phyloP scores from a whole-genome alignment of 2,113 vertebrate species.

The Gracilinanus agilis region DNA sequence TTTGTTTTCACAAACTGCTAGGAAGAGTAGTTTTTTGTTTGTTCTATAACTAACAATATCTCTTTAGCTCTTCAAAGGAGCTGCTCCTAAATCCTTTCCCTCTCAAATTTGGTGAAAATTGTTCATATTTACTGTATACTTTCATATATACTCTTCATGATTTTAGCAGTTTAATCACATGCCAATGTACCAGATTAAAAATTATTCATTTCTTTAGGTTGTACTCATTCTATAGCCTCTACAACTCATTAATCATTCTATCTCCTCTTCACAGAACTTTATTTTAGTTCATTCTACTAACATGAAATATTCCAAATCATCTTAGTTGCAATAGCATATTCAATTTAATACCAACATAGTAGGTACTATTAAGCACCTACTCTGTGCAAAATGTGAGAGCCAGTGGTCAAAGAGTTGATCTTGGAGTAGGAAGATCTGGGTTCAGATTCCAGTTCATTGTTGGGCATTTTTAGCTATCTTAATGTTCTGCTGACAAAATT shows the following conservation, averaged over 20 bases:
- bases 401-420: not conserved
- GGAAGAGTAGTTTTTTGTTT: not conserved
- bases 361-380: not conserved
- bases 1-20: not conserved
- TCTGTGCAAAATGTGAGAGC: not conserved
- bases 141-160: not conserved
- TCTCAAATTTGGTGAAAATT: not conserved
- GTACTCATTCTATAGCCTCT: not conserved
- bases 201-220: not conserved
- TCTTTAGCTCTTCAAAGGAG: not conserved
- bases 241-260: not conserved
- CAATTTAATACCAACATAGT: not conserved
- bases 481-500: not conserved
- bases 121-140: not conserved
- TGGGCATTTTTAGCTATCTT: not conserved
- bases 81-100: not conserved
- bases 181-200: not conserved
- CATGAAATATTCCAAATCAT: not conserved
- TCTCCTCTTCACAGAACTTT: not conserved
- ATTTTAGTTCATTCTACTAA: not conserved
- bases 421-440: not conserved
- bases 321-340: not conserved
- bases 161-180: not conserved
- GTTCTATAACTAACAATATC: not conserved
- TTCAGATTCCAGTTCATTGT: not conserved